A percentile compares a stretch with the other conserved stretches of the same genome.
Evolutionary conservation across 2,888 invertebrate genomes (phyloP).

Genomic region (Drosophila atroscutellata): DNA sequence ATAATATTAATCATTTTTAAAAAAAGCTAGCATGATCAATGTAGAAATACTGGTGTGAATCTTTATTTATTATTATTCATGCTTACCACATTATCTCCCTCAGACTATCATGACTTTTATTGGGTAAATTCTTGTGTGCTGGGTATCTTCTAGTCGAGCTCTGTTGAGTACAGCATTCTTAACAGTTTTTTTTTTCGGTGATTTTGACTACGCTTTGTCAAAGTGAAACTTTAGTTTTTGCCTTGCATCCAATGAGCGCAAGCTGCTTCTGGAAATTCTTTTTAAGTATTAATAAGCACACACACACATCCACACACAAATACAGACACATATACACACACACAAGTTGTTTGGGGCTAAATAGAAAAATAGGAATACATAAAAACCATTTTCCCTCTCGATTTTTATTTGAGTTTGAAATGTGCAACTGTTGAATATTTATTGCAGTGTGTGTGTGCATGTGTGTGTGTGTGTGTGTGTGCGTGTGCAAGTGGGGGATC

Average conservation of each 20-base stretch:
- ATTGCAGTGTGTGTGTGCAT: constrained; percentile 29
- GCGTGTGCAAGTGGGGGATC: constrained; percentile 2
- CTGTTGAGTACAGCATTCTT: not conserved
- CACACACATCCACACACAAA: constrained; percentile 6
- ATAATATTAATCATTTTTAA: too few species aligned
- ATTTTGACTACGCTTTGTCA: constrained; percentile 18
- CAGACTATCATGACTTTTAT: too few species aligned
- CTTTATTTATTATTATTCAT: not conserved
- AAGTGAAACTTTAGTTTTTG: constrained; percentile 13
- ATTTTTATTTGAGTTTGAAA: constrained; percentile 48
- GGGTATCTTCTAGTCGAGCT: not conserved
- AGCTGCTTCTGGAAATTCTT: constrained; percentile 4
- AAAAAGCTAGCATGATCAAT: not conserved
- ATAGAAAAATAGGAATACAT: constrained; percentile 28
- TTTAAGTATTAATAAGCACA: constrained; percentile 69
- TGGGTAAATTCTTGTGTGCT: not conserved
- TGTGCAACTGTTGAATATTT: constrained; percentile 73
- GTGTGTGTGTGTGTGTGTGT: constrained; percentile 12
- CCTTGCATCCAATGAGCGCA: constrained; percentile 14
- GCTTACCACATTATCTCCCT: not conserved
- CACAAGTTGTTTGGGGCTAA: constrained; percentile 33
- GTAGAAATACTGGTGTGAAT: not conserved
- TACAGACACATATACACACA: not conserved
- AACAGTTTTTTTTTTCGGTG: constrained; percentile 1
- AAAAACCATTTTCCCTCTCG: constrained; percentile 1